Evolutionary conservation across 2,888 invertebrate genomes (phyloP).

Genomic region (Dicranocentrus wangi): DNA sequence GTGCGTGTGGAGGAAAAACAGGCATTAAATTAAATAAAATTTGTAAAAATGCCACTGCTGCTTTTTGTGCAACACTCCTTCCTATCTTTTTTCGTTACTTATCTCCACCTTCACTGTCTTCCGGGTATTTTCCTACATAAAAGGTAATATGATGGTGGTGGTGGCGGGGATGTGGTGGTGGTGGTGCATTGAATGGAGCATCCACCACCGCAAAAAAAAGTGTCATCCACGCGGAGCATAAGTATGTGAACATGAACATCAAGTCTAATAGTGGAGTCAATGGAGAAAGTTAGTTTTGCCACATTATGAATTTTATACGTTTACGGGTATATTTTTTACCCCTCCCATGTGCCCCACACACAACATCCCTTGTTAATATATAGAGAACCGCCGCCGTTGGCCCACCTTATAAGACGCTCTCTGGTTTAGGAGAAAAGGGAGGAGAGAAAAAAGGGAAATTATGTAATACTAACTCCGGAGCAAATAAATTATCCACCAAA

Average conservation of each 20-base stretch:
- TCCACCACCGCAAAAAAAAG: neutral
- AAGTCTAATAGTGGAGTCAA: slow-evolving; percentile 41
- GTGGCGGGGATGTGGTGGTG: neutral
- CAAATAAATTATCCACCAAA: slow-evolving; percentile 48
- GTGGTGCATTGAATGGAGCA: too few species aligned
- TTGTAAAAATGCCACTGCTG: slow-evolving; percentile 6
- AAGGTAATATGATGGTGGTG: neutral
- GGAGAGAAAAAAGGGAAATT: slow-evolving; percentile 29
- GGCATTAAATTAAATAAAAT: neutral
- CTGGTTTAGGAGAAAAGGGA: neutral
- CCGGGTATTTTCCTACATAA: neutral
- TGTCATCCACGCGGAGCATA: neutral
- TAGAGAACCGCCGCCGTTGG: too few species aligned
- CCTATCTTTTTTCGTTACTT: neutral
- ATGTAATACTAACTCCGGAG: slow-evolving; percentile 32
- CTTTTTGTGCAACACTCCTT: neutral
- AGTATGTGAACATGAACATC: slow-evolving; percentile 11
- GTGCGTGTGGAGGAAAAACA: too few species aligned
- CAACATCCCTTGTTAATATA: slow-evolving; percentile 38
- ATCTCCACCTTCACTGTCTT: neutral
- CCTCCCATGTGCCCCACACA: slow-evolving; percentile 49
- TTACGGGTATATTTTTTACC: slow-evolving; percentile 39
- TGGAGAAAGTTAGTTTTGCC: slow-evolving; percentile 47
- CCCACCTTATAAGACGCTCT: too few species aligned
- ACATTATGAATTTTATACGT: slow-evolving; percentile 46